Evolutionary conservation across 2,113 vertebrate species (phyloP).

Genomic region (Puntigrus tetrazona): DNA sequence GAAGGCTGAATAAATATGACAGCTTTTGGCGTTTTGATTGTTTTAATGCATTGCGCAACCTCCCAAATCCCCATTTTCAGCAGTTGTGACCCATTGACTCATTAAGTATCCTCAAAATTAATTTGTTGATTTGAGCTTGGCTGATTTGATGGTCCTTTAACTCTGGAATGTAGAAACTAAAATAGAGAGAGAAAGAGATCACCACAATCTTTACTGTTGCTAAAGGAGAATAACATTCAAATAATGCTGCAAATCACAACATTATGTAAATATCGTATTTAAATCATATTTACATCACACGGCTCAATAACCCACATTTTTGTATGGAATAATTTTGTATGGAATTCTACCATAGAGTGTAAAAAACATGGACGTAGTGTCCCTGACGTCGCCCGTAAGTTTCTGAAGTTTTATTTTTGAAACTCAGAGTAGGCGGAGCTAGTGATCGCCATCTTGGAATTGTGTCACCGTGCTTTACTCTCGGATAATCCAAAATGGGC

Average conservation of each 20-base stretch:
- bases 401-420: too few relatives aligned
- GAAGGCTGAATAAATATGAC: slow-evolving; percentile 45
- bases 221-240: neutral
- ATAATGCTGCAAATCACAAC: neutral
- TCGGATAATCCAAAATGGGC: too few relatives aligned
- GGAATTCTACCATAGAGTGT: too few relatives aligned
- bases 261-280: neutral
- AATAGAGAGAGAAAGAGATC: neutral
- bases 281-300: neutral
- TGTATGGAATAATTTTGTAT: neutral
- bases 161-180: slow-evolving; percentile 16
- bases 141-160: slow-evolving; percentile 29
- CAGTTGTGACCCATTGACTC: neutral
- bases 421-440: too few relatives aligned
- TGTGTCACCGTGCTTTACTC: too few relatives aligned
- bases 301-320: neutral
- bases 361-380: too few relatives aligned
- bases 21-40: slow-evolving; percentile 3
- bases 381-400: too few relatives aligned
- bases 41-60: slow-evolving; percentile 7
- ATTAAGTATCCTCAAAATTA: neutral
- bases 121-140: neutral
- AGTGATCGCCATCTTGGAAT: too few relatives aligned
- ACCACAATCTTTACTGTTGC: neutral
- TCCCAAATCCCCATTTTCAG: neutral